Evolutionary conservation across 2,797 vertebrate genomes (phyloP), one percentile per base, ranked within the genome.

Genomic region (Crocodylus rhombifer): DNA sequence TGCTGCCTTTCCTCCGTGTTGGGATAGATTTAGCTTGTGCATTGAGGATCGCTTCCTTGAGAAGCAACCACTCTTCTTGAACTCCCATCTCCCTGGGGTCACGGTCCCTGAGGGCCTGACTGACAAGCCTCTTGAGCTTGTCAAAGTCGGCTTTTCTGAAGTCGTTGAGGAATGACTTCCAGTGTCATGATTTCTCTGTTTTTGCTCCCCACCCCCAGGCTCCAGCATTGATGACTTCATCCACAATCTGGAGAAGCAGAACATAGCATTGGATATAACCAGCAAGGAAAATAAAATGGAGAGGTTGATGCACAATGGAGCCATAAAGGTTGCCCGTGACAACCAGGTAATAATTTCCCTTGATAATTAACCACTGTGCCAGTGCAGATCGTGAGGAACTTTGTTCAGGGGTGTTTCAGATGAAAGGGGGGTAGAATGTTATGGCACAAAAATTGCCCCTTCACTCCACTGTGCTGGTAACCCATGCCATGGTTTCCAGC

Each of bases 141-240:
- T 30, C 30, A 30, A 30, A 30, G 30, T 30, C 4, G 30, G 30
- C 30, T 30, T 3, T 30, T 30, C 30, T 30, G 30, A 30, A 30
- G 30, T 30, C 30, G 30, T 30, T 30, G 42, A 51, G 42, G 42
- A 51, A 51, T 3, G 2, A 17, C 3, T 2, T 11, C 2, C 30
- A 51, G 16, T n/a, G 13, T 20, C 84, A 30, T 61, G 0, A 10
- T 86, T 90, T 77, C 20, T 85, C 20, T 85, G 36, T 42, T 82
- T 33, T 86, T 92, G 25, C 64, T 30, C 76, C 76, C 77, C 18
- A 4, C n/a, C 69, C 82, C 86, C 97, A 99, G 99, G 97, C 30
- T 98, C 98, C 6, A 98, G 98, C 80, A 98, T 99, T 5, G 98
- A 99, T 1, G 95, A 98, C 92, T 98, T 99, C 61, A 81, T 99